Percentiles rank a stretch among this genome's conserved stretches.
These are phyloP conservation scores for Dorcus hopei DNA, from an alignment of 2,888 invertebrate species.

Conservation along the genomic window DNA sequence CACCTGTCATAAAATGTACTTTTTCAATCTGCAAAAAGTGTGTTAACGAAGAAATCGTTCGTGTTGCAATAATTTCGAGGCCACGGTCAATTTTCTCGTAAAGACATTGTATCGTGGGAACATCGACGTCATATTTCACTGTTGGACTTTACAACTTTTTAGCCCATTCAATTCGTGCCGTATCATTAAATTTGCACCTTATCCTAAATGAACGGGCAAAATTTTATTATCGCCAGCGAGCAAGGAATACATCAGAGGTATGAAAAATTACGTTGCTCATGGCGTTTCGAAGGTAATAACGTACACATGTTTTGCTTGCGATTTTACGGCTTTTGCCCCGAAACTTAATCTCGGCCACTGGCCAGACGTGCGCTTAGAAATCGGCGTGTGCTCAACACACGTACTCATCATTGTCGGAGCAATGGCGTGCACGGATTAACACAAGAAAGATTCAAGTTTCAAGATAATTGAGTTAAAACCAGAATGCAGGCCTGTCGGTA, in stretches of 20 bases:
- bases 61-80: too few relatives aligned
- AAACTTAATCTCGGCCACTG: constrained; percentile 28
- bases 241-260: too few relatives aligned
- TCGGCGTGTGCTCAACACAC: constrained; percentile 31
- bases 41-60: too few relatives aligned
- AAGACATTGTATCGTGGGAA: too few relatives aligned
- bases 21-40: too few relatives aligned
- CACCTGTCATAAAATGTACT: too few relatives aligned
- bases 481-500: constrained; percentile 24
- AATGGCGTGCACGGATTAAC: constrained; percentile 31
- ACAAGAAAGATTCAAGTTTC: constrained; percentile 37
- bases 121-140: too few relatives aligned
- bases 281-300: too few relatives aligned
- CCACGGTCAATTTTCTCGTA: too few relatives aligned
- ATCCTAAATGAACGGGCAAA: neutral
- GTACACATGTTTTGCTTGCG: constrained; percentile 30
- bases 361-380: constrained; percentile 24
- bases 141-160: too few relatives aligned
- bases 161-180: neutral
- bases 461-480: constrained; percentile 42
- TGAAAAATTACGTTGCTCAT: too few relatives aligned
- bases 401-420: constrained; percentile 15
- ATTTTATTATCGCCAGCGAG: neutral
- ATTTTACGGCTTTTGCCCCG: constrained; percentile 33
- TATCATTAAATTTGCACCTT: neutral